phyloP scores from a whole-genome alignment of 2,888 invertebrate genomes.

The Melipona bicolor region DNA sequence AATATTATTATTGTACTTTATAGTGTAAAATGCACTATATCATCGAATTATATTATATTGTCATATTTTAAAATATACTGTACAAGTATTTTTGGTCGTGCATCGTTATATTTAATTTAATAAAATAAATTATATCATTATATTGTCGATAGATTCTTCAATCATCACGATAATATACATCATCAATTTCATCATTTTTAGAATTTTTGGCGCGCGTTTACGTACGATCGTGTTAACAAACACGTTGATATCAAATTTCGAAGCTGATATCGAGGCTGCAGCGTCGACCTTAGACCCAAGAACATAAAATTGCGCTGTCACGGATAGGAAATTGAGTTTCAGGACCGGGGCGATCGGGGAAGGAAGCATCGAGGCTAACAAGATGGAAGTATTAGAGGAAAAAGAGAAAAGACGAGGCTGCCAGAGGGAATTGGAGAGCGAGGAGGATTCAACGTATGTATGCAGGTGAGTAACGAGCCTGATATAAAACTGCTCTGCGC shows the following conservation, averaged over 20 bases:
- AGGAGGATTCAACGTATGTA: background rate
- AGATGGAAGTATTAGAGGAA: background rate
- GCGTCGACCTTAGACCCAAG: background rate
- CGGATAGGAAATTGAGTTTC: constrained; percentile 35
- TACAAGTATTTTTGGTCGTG: too few relatives aligned
- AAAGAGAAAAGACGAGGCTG: background rate
- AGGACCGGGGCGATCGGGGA: background rate
- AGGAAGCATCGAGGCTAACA: background rate
- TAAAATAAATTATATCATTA: too few relatives aligned
- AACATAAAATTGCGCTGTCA: constrained; percentile 23
- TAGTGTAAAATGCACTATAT: too few relatives aligned
- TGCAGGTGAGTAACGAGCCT: background rate
- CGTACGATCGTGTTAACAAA: background rate
- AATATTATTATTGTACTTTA: too few relatives aligned
- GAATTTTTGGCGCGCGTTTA: background rate
- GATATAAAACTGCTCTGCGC: background rate
- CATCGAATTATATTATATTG: too few relatives aligned
- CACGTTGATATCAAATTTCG: constrained; percentile 17
- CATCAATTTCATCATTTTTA: too few relatives aligned
- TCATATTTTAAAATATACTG: too few relatives aligned
- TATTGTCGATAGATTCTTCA: too few relatives aligned
- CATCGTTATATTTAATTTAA: too few relatives aligned
- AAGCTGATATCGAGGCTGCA: constrained; percentile 6
- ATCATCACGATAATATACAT: too few relatives aligned
- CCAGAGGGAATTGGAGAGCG: background rate